Evolutionary conservation across 2,113 vertebrate species (phyloP).

Genomic region (Trichechus manatus): DNA sequence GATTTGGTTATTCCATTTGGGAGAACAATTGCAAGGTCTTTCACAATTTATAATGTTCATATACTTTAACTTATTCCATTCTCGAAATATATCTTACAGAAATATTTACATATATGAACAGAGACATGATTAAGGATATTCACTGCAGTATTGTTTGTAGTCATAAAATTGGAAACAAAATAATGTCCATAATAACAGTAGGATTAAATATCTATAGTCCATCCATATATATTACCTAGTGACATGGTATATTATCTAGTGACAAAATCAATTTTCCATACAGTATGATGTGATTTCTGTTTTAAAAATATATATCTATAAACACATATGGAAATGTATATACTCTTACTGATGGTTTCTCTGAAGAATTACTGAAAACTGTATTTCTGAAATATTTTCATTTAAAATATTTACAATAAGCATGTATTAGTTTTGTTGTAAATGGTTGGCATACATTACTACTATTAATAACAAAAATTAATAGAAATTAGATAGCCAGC

Average conservation of each 20-base stretch:
- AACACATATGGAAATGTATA: neutral
- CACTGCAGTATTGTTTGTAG: neutral
- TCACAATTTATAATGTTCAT: slow-evolving; percentile 31
- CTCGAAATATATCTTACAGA: slow-evolving; percentile 2
- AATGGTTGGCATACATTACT: neutral
- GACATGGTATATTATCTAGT: neutral
- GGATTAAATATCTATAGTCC: neutral
- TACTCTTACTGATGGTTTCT: neutral
- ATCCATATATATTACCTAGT: neutral
- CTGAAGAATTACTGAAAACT: slow-evolving; percentile 1
- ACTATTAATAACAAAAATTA: neutral
- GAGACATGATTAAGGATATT: neutral
- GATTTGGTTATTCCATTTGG: neutral
- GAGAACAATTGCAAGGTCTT: neutral
- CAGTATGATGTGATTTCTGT: slow-evolving; percentile 9
- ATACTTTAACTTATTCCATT: slow-evolving; percentile 21
- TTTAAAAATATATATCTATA: neutral
- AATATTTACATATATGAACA: neutral
- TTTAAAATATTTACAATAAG: slow-evolving; percentile 26
- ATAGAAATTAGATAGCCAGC: neutral
- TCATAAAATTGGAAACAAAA: slow-evolving; percentile 25
- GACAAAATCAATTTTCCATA: neutral
- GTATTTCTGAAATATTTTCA: slow-evolving; percentile 22
- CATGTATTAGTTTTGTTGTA: slow-evolving; percentile 3
- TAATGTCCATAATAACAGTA: neutral